These are phyloP conservation scores for Eupeodes luniger DNA, from an alignment of 2,888 invertebrate species.

Conservation along the genomic window DNA sequence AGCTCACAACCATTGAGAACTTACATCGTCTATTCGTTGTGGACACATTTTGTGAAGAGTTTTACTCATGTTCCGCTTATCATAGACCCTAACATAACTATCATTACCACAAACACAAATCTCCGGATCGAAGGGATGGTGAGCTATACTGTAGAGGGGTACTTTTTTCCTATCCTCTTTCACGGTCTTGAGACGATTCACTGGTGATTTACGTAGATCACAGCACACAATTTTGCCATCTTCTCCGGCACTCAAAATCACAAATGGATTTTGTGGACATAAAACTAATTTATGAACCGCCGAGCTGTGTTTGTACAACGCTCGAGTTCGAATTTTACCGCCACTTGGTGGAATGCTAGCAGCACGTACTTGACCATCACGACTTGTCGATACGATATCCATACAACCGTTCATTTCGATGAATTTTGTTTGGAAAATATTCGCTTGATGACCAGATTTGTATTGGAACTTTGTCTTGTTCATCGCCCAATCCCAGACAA, in stretches of 20 bases:
- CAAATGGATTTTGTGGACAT: slow-evolving; percentile 90
- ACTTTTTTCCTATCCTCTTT: slow-evolving; percentile 87
- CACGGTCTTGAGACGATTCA: slow-evolving; percentile 85
- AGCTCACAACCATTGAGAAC: neutral
- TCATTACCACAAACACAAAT: slow-evolving; percentile 94
- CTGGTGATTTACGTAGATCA: slow-evolving; percentile 88
- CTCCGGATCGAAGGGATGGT: slow-evolving; percentile 92
- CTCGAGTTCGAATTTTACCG: slow-evolving; percentile 81
- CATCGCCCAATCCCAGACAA: slow-evolving; percentile 96
- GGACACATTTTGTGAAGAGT: slow-evolving; percentile 88
- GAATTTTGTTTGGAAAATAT: slow-evolving; percentile 97
- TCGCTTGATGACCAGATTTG: slow-evolving; percentile 92
- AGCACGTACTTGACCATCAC: slow-evolving; percentile 93
- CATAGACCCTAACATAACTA: slow-evolving; percentile 90
- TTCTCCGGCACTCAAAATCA: slow-evolving; percentile 94
- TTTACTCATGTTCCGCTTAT: slow-evolving; percentile 86
- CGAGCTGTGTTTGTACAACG: slow-evolving; percentile 89
- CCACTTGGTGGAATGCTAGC: slow-evolving; percentile 87
- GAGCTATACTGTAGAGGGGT: slow-evolving; percentile 94
- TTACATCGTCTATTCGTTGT: slow-evolving; percentile 78
- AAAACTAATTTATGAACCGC: slow-evolving; percentile 94
- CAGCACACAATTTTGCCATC: slow-evolving; percentile 92
- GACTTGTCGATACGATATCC: slow-evolving; percentile 93
- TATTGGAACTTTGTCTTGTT: slow-evolving; percentile 88
- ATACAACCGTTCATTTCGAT: slow-evolving; percentile 89